Percentiles rank a stretch among this genome's conserved stretches.
These are phyloP conservation scores for Nicator chloris DNA, from an alignment of 2,113 vertebrate species.

Conservation along the genomic window DNA sequence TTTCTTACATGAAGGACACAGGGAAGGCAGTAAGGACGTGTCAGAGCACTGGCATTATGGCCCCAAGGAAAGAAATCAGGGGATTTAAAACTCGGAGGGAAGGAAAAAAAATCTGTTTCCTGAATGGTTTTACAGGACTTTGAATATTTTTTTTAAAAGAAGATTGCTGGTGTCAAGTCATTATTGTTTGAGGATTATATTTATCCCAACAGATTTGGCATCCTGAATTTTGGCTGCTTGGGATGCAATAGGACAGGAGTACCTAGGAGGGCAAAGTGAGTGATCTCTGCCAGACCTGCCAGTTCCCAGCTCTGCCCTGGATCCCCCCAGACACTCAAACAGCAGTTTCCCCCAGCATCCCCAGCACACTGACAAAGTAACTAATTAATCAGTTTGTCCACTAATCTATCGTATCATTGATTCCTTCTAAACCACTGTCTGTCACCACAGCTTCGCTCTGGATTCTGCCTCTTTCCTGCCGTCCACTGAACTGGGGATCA, in stretches of 20 bases:
- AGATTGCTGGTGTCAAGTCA: not conserved
- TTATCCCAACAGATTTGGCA: not conserved
- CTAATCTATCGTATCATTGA: not conserved
- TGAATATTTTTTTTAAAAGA: not conserved
- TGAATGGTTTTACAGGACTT: not conserved
- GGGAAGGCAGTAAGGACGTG: not conserved
- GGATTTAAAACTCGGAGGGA: not conserved
- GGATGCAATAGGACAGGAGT: not conserved
- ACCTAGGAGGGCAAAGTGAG: not conserved
- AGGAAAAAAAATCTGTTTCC: not conserved
- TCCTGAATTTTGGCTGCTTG: not conserved
- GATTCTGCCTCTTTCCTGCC: not conserved
- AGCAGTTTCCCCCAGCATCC: not conserved
- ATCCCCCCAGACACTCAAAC: no score
- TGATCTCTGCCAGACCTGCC: not conserved
- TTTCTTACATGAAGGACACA: not conserved
- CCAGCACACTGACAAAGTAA: not conserved
- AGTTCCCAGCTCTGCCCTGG: not conserved
- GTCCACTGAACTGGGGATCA: not conserved
- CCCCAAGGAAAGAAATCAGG: not conserved
- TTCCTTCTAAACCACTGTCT: not conserved
- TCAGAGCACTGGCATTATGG: not conserved
- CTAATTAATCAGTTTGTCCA: not conserved
- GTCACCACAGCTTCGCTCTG: not conserved
- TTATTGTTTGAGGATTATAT: not conserved